Conservation (phyloP, 2,888 invertebrate species). For the Neelides folsomi region DNA sequence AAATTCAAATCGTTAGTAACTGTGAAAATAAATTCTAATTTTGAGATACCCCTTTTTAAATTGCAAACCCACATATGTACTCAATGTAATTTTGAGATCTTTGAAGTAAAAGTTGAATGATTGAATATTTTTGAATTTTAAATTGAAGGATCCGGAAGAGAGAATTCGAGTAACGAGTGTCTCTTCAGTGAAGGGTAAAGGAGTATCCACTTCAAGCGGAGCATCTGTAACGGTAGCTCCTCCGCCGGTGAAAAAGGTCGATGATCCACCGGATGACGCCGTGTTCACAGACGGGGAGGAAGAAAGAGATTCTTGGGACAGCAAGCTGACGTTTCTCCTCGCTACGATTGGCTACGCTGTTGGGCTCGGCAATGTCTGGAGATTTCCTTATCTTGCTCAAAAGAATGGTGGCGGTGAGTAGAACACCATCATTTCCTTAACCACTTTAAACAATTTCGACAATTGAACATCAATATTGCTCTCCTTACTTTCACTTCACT, state of each 20-base stretch:
- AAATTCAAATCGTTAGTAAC: too few relatives aligned
- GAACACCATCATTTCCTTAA: neutral
- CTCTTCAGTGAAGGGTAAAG: neutral
- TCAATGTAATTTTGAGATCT: too few relatives aligned
- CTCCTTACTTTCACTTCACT: neutral
- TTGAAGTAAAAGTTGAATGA: too few relatives aligned
- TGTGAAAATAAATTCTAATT: too few relatives aligned
- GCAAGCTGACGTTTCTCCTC: constrained; percentile 76
- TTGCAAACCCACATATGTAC: too few relatives aligned
- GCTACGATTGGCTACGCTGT: constrained; percentile 93
- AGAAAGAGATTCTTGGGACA: constrained; percentile 75
- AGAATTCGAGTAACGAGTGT: too few relatives aligned
- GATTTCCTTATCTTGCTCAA: constrained; percentile 87
- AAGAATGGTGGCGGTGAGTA: constrained; percentile 71
- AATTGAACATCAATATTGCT: neutral
- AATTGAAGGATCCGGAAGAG: too few relatives aligned
- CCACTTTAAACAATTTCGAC: neutral
- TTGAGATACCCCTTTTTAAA: too few relatives aligned
- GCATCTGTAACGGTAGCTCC: neutral
- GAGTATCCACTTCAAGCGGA: neutral
- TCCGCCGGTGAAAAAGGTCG: constrained; percentile 11
- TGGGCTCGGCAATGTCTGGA: constrained; percentile 87
- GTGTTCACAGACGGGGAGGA: constrained; percentile 49
- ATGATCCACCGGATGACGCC: constrained; percentile 16
- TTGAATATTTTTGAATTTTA: too few relatives aligned